Percentiles rank a stretch among this genome's conserved stretches.
Conservation (phyloP, 2,113 vertebrate genomes). For the Dromaius novaehollandiae region DNA sequence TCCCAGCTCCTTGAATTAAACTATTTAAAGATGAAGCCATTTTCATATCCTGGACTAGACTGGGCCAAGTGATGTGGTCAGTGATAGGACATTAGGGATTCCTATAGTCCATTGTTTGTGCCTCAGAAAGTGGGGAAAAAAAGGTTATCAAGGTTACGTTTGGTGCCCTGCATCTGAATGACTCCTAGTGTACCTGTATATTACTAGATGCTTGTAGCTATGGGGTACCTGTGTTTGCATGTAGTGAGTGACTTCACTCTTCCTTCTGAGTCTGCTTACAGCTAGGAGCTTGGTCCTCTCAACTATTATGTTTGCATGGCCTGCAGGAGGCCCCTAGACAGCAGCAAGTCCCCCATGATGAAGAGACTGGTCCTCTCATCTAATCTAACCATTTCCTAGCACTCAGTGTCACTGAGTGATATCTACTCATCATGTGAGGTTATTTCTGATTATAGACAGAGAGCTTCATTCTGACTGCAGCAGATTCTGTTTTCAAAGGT, state of each 20-base stretch:
- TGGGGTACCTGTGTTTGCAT: background rate
- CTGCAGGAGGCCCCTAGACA: background rate
- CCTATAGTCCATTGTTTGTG: background rate
- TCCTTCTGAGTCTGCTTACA: background rate
- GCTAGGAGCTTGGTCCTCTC: background rate
- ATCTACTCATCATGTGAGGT: accelerated
- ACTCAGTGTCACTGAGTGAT: background rate
- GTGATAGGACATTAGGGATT: background rate
- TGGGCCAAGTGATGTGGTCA: background rate
- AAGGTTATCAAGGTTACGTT: background rate
- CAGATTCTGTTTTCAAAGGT: background rate
- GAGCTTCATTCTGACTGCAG: background rate
- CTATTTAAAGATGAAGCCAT: too few relatives aligned
- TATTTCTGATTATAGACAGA: background rate
- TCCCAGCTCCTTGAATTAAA: background rate
- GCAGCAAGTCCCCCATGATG: background rate
- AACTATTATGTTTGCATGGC: background rate
- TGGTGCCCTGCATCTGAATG: background rate
- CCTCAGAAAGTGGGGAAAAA: background rate
- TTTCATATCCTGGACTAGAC: background rate
- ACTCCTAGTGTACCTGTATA: background rate
- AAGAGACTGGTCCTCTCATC: accelerated
- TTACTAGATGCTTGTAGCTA: accelerated
- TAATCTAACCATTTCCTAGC: background rate
- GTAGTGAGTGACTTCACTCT: background rate